Evolutionary conservation across 2,113 vertebrate genomes (phyloP), one percentile per base, ranked within the genome.

Genomic region (Macquaria australasica): DNA sequence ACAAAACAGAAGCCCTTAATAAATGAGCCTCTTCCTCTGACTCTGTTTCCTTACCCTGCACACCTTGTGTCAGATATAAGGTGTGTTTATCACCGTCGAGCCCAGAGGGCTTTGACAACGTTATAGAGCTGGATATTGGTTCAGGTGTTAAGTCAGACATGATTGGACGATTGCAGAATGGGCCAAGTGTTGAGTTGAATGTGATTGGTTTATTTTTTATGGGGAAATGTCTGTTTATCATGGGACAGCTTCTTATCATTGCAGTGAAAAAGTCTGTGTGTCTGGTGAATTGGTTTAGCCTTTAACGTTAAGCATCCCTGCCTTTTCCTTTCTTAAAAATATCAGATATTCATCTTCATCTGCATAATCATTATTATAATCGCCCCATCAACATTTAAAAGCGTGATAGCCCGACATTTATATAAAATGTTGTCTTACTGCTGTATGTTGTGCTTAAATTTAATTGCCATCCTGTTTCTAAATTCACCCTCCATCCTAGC

Each of bases 1-100:
- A 78, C 77, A 39, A 81, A 92, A 74, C 90, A 84, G 84, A 89
- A 67, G 77, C 77, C 68, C 82, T 48, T 89, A 90, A 93, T 92
- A 89, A 91, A 92, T 75, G 77, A 92, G 86, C 79, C 73, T 84
- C 89, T 91, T 91, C 84, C 87, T 84, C 72, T 53, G 66, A 83
- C 73, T 88, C 84, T 25, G 69, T 39, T 72, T 85, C 59, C 64
- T 56, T 53, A 85, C 51, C 51, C 68, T 80, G 77, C 62, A 11
- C 71, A 56, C 23, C 69, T 76, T 11, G 20, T 78, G 86, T 80
- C 77, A 87, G 60, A 83, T 84, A 56, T 25, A 63, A 16, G 77
- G 62, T 71, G 71, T 88, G 82, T 85, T 89, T 69, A 70, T 88
- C 73, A 68, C 72, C n/a, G 48, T 25, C n/a, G 2, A 81, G 53